Evolutionary conservation across 92 coral and sea anemone genomes (phyloP), one percentile per base, ranked within the genome.

Genomic region (Zoanthus sociatus): DNA sequence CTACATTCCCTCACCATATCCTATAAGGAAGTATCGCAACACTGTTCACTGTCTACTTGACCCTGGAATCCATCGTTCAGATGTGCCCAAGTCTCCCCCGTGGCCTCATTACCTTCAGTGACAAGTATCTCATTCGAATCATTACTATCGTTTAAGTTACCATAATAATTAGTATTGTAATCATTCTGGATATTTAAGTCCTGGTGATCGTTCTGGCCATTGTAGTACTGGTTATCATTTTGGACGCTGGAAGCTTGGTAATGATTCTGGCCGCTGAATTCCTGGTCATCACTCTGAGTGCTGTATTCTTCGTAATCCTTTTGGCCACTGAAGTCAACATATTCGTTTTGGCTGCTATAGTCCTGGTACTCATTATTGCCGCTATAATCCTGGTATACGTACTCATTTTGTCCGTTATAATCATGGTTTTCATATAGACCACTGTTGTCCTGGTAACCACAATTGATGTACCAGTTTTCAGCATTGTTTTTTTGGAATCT

Each of bases 21-120:
- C 84, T 61, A 61, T 7, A 50, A 31, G 15, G 72, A 12, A 68
- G 64, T 60, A 32, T 78, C 55, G 66, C 60, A 78, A 78, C 60
- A 33, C 55, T 32, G 84, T 8, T 78, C 84, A 17, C 30, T 18
- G 42, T 15, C 83, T 30, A 7, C 53, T 18, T 78, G 69, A 6
- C 56, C 83, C 50, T 78, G 71, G 17, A 61, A 60, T 60, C 84
- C 84, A 16, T 78, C 51, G 32, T 78, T 78, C 3, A 17, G 20
- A 10, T 78, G 55, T 60, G 45, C 71, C 4, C 18, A 17, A 26
- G 82, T 7, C 11, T 4, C 47, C 8, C 21, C 56, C 68, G 8
- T 13, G 48, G 53, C 66, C 11, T 14, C 32, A 37, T 37, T 31
- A 37, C 60, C 68, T 45, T 78, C 83, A 37, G 1, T 50, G 55